A percentile compares a stretch with the other conserved stretches of the same genome.
Conservation (phyloP, 2,797 vertebrate species). For the Amblyopsis hoosieri region DNA sequence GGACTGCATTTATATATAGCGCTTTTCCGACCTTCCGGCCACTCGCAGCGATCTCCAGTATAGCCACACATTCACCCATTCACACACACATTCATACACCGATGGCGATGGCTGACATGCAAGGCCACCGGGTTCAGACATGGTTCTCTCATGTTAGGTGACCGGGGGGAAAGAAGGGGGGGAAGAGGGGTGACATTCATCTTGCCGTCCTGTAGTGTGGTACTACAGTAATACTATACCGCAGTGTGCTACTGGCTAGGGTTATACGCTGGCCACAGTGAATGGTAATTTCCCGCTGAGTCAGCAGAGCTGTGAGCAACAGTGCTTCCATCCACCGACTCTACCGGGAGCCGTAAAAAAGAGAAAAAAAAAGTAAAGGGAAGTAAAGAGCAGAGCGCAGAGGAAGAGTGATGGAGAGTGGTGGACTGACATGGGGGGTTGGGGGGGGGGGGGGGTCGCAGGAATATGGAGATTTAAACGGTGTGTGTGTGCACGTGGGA, state of each 20-base stretch:
- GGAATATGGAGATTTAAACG: neutral
- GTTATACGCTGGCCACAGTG: constrained; percentile 38
- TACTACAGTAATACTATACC: constrained; percentile 52
- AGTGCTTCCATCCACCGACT: constrained; percentile 57
- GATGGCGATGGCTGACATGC: too few species aligned
- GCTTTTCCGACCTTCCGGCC: too few species aligned
- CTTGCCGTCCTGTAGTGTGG: constrained; percentile 34
- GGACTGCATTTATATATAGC: too few species aligned
- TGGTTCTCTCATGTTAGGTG: too few species aligned
- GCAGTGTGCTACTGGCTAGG: constrained; percentile 41
- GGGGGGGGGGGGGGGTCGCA: neutral
- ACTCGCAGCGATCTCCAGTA: too few species aligned
- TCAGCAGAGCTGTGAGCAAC: constrained; percentile 38
- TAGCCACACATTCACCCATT: too few species aligned
- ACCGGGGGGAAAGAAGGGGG: too few species aligned
- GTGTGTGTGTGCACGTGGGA: neutral
- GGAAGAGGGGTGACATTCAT: neutral
- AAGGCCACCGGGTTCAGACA: too few species aligned
- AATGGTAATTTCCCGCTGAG: constrained; percentile 71
- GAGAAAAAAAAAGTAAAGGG: constrained; percentile 32
- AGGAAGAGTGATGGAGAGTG: neutral
- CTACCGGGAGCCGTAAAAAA: constrained; percentile 61
- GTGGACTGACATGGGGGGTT: neutral
- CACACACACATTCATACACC: too few species aligned
- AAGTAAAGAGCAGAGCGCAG: constrained; percentile 30